Conservation (phyloP, 2,797 vertebrate genomes). For the Muraenolepis orangiensis region DNA sequence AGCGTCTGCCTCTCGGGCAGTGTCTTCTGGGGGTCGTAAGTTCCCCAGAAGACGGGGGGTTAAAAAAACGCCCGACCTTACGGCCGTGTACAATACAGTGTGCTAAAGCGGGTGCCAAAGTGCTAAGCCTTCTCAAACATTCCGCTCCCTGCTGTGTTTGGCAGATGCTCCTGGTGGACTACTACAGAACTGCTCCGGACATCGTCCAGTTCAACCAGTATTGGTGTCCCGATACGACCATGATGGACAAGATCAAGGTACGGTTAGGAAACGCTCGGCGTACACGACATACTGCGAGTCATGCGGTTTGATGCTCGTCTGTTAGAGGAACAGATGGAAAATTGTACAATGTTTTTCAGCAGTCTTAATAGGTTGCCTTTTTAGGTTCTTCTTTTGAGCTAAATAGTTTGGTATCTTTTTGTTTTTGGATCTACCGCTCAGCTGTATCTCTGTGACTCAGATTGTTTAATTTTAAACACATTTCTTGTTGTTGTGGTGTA, state of each 20-base stretch:
- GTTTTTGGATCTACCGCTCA: neutral
- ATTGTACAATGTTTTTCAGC: neutral
- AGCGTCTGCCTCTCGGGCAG: too few species aligned
- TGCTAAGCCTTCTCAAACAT: neutral
- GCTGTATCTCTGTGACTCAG: neutral
- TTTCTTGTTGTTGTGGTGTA: too few species aligned
- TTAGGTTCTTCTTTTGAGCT: neutral
- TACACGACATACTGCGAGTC: neutral
- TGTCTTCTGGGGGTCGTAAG: too few species aligned
- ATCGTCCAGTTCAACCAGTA: constrained; percentile 86
- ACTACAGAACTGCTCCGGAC: constrained; percentile 87
- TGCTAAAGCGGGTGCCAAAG: too few species aligned
- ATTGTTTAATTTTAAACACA: neutral
- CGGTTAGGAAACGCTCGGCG: neutral
- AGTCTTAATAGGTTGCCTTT: neutral
- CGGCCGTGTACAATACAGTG: too few species aligned
- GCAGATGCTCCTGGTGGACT: constrained; percentile 90
- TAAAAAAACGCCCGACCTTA: too few species aligned
- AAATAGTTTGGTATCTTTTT: neutral
- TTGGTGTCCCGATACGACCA: constrained; percentile 89
- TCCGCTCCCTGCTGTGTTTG: neutral
- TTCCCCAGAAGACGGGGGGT: too few species aligned
- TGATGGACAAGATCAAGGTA: constrained; percentile 95
- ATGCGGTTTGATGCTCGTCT: neutral
- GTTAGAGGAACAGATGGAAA: neutral